phyloP scores from a whole-genome alignment of 2,113 vertebrate genomes.

The Girardinichthys multiradiatus region DNA sequence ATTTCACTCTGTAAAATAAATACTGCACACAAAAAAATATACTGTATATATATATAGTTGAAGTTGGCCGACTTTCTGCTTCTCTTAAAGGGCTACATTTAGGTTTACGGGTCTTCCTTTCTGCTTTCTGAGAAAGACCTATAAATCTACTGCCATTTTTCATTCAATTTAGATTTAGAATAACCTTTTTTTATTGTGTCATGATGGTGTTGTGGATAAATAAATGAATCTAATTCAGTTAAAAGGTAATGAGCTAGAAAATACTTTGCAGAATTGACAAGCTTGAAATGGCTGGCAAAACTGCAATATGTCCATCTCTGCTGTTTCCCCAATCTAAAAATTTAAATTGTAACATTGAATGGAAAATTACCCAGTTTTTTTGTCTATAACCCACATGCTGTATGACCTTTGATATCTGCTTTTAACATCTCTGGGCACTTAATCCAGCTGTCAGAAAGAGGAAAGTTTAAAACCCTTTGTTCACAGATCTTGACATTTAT shows the following conservation, averaged over 20 bases:
- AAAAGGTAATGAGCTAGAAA: too few relatives aligned
- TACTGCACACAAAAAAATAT: neutral
- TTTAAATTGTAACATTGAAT: neutral
- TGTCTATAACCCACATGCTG: neutral
- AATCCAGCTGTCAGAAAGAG: neutral
- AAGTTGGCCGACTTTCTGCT: neutral
- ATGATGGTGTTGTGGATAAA: neutral
- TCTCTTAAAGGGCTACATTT: neutral
- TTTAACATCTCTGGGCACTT: conserved; percentile 2
- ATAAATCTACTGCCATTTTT: neutral
- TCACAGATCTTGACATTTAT: conserved; percentile 13
- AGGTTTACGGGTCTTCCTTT: neutral
- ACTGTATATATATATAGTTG: neutral
- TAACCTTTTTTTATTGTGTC: neutral
- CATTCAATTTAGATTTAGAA: neutral
- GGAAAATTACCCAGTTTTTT: neutral
- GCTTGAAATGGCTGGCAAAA: neutral
- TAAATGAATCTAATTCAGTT: too few relatives aligned
- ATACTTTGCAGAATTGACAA: too few relatives aligned
- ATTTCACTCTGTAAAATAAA: neutral
- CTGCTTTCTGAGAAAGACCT: too few relatives aligned
- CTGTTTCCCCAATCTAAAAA: neutral
- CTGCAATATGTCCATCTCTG: neutral
- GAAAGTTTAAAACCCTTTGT: conserved; percentile 10
- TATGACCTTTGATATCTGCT: neutral